Evolutionary conservation across 2,797 vertebrate species (phyloP).

Genomic region (Champsocephalus esox): DNA sequence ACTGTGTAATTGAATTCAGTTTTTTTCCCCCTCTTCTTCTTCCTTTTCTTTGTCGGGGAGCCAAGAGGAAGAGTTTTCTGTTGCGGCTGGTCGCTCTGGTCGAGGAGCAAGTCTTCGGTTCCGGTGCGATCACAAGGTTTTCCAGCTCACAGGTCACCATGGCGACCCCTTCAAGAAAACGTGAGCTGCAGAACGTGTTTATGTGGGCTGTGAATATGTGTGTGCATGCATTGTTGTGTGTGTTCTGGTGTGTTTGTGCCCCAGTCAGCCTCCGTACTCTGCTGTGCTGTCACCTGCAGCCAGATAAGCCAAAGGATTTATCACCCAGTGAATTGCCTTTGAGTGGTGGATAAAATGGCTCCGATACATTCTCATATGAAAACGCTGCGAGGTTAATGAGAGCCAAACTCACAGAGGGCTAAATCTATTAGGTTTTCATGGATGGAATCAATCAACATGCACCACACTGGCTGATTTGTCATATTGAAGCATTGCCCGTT

Average conservation of each 20-base stretch:
- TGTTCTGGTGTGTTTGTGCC: slow-evolving; percentile 64
- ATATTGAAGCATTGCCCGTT: slow-evolving; percentile 85
- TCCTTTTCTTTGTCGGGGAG: slow-evolving; percentile 50
- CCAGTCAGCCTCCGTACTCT: slow-evolving; percentile 67
- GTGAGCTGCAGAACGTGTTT: slow-evolving; percentile 26
- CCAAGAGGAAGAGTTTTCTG: slow-evolving; percentile 73
- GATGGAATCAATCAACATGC: slow-evolving; percentile 86
- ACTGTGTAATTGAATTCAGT: slow-evolving; percentile 87
- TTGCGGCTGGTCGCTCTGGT: slow-evolving; percentile 73
- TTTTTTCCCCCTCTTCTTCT: not conserved
- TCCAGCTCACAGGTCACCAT: slow-evolving; percentile 75
- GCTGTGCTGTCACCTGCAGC: slow-evolving; percentile 84
- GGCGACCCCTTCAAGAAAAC: slow-evolving; percentile 70
- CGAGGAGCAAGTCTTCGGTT: slow-evolving; percentile 74
- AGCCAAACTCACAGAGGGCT: slow-evolving; percentile 85
- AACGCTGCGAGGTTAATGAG: slow-evolving; percentile 86
- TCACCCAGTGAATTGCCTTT: slow-evolving; percentile 85
- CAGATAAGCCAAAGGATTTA: slow-evolving; percentile 86
- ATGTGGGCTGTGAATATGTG: slow-evolving; percentile 23
- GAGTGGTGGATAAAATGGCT: slow-evolving; percentile 85
- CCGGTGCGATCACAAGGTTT: slow-evolving; percentile 76
- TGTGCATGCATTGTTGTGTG: slow-evolving; percentile 33
- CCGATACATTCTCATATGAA: slow-evolving; percentile 85
- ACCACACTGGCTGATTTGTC: slow-evolving; percentile 82
- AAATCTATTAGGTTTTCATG: slow-evolving; percentile 88